A percentile compares a stretch with the other conserved stretches of the same genome.
Conservation (phyloP, 2,113 vertebrate species). For the Coracopsis vasa region DNA sequence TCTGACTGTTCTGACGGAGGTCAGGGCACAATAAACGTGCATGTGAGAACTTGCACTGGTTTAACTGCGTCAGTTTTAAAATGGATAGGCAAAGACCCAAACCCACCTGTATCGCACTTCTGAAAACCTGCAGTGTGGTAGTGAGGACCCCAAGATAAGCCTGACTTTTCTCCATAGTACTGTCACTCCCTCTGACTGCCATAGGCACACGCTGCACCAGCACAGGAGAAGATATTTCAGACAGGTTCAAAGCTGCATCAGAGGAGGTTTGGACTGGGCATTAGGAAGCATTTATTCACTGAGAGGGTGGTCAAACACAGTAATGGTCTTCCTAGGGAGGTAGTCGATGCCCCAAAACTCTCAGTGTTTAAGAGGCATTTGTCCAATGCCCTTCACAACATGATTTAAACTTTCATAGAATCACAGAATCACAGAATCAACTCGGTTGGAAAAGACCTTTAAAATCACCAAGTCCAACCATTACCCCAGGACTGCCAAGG, state of each 20-base stretch:
- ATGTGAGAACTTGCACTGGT: background rate
- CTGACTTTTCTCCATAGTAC: background rate
- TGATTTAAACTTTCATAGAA: background rate
- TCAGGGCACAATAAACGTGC: rapidly evolving
- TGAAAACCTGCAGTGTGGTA: background rate
- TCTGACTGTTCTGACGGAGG: background rate
- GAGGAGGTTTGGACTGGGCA: background rate
- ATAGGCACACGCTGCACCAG: background rate
- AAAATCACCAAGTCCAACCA: background rate
- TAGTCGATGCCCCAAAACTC: background rate
- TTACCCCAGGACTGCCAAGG: background rate
- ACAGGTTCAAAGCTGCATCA: background rate
- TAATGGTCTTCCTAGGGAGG: background rate
- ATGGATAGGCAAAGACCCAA: background rate
- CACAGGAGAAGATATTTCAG: background rate
- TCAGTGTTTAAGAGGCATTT: background rate
- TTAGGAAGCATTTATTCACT: background rate
- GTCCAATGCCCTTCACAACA: background rate
- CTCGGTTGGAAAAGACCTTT: background rate
- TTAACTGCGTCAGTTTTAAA: background rate
- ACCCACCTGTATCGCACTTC: background rate
- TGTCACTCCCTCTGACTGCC: background rate
- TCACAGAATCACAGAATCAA: background rate
- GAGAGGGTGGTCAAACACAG: background rate
- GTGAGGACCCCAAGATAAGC: background rate